Evolutionary conservation across 2,888 invertebrate species (phyloP), one percentile per base, ranked within the genome.

Genomic region (Mythimna loreyi): DNA sequence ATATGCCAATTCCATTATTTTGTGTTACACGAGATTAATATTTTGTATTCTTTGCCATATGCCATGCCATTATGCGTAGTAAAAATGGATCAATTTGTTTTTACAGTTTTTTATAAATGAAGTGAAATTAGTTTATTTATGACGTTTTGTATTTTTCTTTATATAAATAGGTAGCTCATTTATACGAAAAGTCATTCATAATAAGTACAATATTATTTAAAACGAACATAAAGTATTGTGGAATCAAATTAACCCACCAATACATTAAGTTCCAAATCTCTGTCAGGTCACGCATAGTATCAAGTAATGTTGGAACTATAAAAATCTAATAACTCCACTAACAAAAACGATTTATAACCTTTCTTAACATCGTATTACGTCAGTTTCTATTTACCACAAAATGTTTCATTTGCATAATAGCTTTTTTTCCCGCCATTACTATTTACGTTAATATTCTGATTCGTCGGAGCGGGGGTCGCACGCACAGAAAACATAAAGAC

Each of bases 361-460:
- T 92, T 92, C 91, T 91, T 90, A 90, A 90, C 92, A 92, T 92
- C 92, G 89, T 86, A 91, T 93, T 92, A 95, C 92, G 92, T 93
- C 94, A 93, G 90, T 92, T 93, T 91, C 91, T 94, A 95, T 96
- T 95, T 96, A 94, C 94, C 93, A 93, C 93, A 93, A 95, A 94
- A 94, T 93, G 93, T 94, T 95, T 94, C 92, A 96, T 96, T 96
- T 95, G 94, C 96, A 96, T 96, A 96, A 96, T 95, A 93, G 94
- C 94, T 94, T 95, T 96, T 94, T 94, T 95, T 94, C 91, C 94
- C 88, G 92, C 91, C 92, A 92, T 93, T 92, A 93, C 93, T 94
- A 94, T 94, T 95, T 94, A 93, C 91, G 92, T 94, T 94, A 95
- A 95, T 95, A 94, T 95, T 95, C 92, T 93, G 94, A 95, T 94